Base-by-base conservation (phyloP, 2,113 vertebrate genomes). In the Sebastes fasciatus region DNA sequence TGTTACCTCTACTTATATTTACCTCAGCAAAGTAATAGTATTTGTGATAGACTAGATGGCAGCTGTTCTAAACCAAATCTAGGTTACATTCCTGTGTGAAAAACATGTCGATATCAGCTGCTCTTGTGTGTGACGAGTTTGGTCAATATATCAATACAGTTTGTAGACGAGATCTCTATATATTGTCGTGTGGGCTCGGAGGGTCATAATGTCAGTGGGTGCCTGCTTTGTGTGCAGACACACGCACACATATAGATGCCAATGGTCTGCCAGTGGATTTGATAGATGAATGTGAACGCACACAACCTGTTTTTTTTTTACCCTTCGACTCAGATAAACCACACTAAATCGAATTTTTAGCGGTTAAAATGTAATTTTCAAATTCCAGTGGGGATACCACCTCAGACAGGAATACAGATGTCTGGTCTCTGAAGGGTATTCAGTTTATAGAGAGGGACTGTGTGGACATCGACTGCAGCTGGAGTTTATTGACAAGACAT, bases 131-230 rank as follows among this genome's bases (percentile, higher is more conserved):
- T 81, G 83, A 80, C 5, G n/a, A 64, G 43, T 16, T 10, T 13
- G 77, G n/a, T 90, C 91, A 65, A 90, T 92, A 88, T 63, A 79
- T 79, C 85, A 78, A 80, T 85, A 71, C 55, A 72, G 71, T 61
- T 80, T 86, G 46, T 74, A 60, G 74, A 88, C 10, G 5, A 76
- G 54, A 82, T 81, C 76, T 86, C 73, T 78, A 34, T 84, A 42
- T 87, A 70, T 60, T 73, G 79, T 69, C 72, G 70, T 63, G 34
- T 52, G 16, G 72, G 65, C 52, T 19, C 3, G 43, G 16, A 21
- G 45, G 74, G 78, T 81, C 86, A 79, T 82, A 72, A 67, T 85
- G 71, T 87, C 63, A 72, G 62, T 34, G 48, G 55, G 34, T 42
- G 70, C 9, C 63, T 62, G 65, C 26, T 82, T 74, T 81, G 77